phyloP scores from a whole-genome alignment of 2,888 invertebrate species.

The Aphidius colemani region DNA sequence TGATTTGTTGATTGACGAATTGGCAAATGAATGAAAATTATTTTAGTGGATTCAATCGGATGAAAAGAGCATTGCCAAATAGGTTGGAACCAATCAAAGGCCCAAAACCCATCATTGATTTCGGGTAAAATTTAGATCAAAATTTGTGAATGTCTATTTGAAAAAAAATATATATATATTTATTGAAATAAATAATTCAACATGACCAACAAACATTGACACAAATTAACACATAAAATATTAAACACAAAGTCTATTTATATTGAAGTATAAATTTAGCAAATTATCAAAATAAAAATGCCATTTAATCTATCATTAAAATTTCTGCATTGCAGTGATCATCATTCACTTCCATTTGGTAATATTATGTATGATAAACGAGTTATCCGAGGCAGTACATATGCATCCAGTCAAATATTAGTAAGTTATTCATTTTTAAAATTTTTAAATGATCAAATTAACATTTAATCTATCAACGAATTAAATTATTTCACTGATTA shows the following conservation, averaged over 20 bases:
- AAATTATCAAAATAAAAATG: not conserved
- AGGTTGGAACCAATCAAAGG: constrained; percentile 54
- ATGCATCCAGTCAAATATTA: constrained; percentile 61
- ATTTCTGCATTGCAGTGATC: constrained; percentile 60
- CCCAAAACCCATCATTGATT: constrained; percentile 48
- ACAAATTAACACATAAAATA: not conserved
- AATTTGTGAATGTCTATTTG: constrained; percentile 34
- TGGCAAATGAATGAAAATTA: constrained; percentile 3
- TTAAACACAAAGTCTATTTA: not conserved
- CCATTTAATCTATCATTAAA: not conserved
- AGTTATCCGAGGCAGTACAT: constrained; percentile 83
- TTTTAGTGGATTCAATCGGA: constrained; percentile 48
- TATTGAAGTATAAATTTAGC: not conserved
- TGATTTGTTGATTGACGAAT: not conserved
- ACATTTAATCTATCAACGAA: no score
- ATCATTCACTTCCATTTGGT: constrained; percentile 66
- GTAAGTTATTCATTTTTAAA: constrained; percentile 43
- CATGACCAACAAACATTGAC: not conserved
- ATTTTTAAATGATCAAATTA: no score
- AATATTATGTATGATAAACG: constrained; percentile 91
- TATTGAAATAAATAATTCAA: constrained; percentile 1
- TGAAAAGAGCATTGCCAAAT: constrained; percentile 50
- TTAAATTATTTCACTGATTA: not conserved
- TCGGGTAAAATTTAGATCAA: constrained; percentile 45
- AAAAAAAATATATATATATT: constrained; percentile 24